Conservation (phyloP, 64 coral and sea anemone genomes). For the Astreopora myriophthalma region DNA sequence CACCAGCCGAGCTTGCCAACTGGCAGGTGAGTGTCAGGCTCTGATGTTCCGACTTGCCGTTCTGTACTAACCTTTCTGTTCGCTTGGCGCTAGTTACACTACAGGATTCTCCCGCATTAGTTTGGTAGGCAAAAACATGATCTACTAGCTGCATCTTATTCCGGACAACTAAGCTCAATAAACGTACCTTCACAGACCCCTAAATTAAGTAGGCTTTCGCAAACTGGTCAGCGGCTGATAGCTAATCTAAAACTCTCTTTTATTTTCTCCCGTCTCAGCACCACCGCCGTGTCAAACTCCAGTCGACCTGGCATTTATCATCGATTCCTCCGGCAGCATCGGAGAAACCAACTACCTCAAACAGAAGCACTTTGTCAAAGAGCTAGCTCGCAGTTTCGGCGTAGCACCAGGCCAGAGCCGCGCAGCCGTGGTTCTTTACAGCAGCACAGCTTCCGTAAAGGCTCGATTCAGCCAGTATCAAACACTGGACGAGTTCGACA, state of each 20-base stretch:
- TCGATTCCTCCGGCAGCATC: conserved; percentile 81
- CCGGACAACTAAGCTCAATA: too few species aligned
- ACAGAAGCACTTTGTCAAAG: conserved; percentile 74
- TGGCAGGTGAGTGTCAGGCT: background rate
- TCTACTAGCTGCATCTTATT: too few species aligned
- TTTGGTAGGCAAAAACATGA: too few species aligned
- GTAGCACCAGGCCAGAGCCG: background rate
- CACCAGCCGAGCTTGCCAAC: background rate
- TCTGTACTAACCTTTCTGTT: too few species aligned
- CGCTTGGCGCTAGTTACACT: too few species aligned
- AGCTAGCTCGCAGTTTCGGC: background rate
- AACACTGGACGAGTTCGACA: conserved; percentile 36
- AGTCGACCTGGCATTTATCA: conserved; percentile 70
- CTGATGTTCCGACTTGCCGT: background rate
- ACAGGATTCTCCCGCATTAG: too few species aligned
- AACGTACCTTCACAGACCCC: too few species aligned
- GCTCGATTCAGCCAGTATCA: conserved; percentile 27
- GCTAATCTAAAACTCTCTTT: background rate
- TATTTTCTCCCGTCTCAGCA: background rate
- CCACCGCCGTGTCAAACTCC: background rate
- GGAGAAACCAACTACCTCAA: conserved; percentile 50
- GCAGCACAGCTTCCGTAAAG: conserved; percentile 17
- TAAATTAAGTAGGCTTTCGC: too few species aligned
- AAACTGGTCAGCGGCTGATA: too few species aligned
- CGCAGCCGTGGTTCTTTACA: conserved; percentile 45